A percentile compares a stretch with the other conserved stretches of the same genome.
These are phyloP conservation scores for Mamestra configurata DNA, from an alignment of 1,140 invertebrate genomes.

Conservation along the genomic window DNA sequence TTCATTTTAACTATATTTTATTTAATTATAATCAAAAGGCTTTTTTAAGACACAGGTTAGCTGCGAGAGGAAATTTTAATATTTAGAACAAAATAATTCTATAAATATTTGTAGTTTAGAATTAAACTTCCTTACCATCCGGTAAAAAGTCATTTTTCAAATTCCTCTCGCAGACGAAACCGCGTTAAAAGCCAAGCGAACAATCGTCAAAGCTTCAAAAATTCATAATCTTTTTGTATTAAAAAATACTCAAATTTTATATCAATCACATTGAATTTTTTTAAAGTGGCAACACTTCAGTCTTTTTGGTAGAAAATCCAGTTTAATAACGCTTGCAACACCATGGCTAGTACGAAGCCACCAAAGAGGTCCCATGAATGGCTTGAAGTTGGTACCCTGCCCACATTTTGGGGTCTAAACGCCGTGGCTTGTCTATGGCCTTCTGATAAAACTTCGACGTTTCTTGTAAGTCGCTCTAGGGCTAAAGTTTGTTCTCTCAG, in stretches of 20 bases:
- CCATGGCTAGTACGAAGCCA: conserved; percentile 77
- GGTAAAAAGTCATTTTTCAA: not conserved
- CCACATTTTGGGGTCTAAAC: conserved; percentile 60
- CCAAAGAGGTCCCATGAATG: conserved; percentile 79
- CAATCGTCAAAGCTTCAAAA: not conserved
- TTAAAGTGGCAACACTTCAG: conserved; percentile 63
- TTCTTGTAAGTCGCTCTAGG: conserved; percentile 71
- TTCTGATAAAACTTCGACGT: conserved; percentile 67
- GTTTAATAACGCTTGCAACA: conserved; percentile 76
- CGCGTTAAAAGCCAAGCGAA: not conserved
- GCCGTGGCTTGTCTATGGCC: conserved; percentile 59
- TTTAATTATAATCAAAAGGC: not conserved
- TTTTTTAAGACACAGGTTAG: not conserved
- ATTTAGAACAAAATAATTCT: not conserved
- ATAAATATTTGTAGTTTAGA: not conserved
- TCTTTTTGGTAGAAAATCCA: conserved; percentile 81
- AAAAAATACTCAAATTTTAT: conserved; percentile 25
- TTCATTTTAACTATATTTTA: not conserved
- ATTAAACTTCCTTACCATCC: not conserved
- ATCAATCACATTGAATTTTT: conserved; percentile 34
- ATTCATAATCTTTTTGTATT: not conserved
- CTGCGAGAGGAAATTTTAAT: not conserved
- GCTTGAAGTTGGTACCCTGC: conserved; percentile 53
- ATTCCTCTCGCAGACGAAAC: not conserved
- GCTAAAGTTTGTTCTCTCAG: conserved; percentile 74